These are phyloP conservation scores for Drosophila yakuba DNA, from an alignment of 1,140 invertebrate species.

Conservation along the genomic window DNA sequence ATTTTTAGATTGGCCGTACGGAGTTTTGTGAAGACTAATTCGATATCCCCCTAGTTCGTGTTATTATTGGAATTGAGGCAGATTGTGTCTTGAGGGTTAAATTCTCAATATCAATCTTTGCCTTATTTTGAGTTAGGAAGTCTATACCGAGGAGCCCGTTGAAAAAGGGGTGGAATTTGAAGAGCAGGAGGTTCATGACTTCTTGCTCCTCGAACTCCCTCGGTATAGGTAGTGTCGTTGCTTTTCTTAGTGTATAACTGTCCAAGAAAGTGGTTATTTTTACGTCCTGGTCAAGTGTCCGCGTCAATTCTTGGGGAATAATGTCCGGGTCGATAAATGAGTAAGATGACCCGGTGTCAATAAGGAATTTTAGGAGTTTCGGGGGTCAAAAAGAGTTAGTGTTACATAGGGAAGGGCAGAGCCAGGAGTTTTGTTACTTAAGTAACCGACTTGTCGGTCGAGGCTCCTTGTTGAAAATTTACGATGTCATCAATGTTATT, in stretches of 20 bases:
- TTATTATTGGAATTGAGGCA: no score
- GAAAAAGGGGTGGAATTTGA: no score
- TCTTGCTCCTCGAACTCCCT: no score
- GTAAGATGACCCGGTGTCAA: conserved; percentile 18
- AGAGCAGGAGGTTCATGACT: no score
- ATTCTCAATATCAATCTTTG: no score
- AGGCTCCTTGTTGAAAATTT: background rate
- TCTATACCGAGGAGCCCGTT: no score
- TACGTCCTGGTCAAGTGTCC: background rate
- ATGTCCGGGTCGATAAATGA: conserved; percentile 6
- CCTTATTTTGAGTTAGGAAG: no score
- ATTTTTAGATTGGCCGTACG: conserved; percentile 12
- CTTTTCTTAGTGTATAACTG: background rate
- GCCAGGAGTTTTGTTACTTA: background rate
- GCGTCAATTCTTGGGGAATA: background rate
- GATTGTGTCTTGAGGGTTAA: no score
- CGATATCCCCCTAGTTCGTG: background rate
- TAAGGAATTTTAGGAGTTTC: conserved; percentile 3
- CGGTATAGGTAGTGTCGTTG: no score
- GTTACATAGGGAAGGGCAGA: background rate
- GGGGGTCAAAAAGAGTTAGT: background rate
- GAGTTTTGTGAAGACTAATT: conserved; percentile 10
- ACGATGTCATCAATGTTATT: background rate
- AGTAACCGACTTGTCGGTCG: conserved; percentile 4
- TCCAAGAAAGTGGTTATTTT: background rate